phyloP scores from a whole-genome alignment of 2,113 vertebrate species.

The Vulpes lagopus region DNA sequence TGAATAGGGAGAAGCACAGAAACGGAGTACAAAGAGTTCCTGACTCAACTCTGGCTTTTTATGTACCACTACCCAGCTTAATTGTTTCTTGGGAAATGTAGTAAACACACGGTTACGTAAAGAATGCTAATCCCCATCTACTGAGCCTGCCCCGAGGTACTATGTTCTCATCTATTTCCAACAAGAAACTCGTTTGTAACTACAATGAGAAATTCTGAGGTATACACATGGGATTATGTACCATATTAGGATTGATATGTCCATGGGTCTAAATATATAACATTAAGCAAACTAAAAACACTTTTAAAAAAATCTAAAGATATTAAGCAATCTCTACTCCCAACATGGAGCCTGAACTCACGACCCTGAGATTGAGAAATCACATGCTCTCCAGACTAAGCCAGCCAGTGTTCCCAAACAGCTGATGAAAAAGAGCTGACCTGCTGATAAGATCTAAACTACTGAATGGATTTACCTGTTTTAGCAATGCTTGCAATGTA shows the following conservation, averaged over 20 bases:
- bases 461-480: not conserved
- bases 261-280: not conserved
- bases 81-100: slow-evolving; percentile 63
- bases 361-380: not conserved
- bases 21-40: slow-evolving; percentile 61
- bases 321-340: not conserved
- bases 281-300: not conserved
- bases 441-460: not conserved
- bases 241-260: not conserved
- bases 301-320: not conserved
- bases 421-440: not conserved
- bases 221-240: not conserved
- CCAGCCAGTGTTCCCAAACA: not conserved
- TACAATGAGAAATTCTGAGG: not conserved
- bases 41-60: slow-evolving; percentile 12
- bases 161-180: not conserved
- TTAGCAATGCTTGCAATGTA: not conserved
- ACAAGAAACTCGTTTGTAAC: not conserved
- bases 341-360: not conserved
- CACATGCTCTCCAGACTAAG: not conserved
- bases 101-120: slow-evolving; percentile 7
- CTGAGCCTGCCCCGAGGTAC: not conserved
- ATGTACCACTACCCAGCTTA: not conserved
- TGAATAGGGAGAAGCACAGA: not conserved
- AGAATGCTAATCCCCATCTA: not conserved